Percentiles rank a stretch among this genome's conserved stretches.
Conservation (phyloP, 2,888 invertebrate genomes). For the Globia sparganii region DNA sequence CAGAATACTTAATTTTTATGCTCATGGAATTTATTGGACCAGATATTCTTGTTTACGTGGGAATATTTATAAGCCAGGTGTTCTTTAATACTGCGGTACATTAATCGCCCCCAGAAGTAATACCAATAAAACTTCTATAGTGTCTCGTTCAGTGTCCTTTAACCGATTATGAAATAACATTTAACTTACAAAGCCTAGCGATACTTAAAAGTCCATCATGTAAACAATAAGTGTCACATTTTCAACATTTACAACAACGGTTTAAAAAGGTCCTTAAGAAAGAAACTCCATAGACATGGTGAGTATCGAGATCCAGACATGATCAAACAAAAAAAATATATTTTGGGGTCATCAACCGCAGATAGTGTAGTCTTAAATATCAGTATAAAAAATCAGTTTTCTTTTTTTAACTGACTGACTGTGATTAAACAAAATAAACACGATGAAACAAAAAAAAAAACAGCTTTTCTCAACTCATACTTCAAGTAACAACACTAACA, state of each 20-base stretch:
- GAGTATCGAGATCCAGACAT: too few species aligned
- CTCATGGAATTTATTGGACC: neutral
- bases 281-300: too few species aligned
- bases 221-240: neutral
- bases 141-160: neutral
- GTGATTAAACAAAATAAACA: too few species aligned
- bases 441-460: too few species aligned
- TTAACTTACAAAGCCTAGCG: neutral
- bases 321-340: too few species aligned
- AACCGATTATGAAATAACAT: neutral
- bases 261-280: neutral
- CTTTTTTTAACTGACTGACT: too few species aligned
- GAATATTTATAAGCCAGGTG: slow-evolving; percentile 13
- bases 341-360: too few species aligned
- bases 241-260: too few species aligned
- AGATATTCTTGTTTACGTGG: slow-evolving; percentile 14
- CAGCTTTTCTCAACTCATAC: too few species aligned
- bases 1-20: slow-evolving; percentile 9
- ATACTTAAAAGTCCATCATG: neutral
- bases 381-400: too few species aligned
- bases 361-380: too few species aligned
- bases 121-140: neutral
- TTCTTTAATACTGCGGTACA: neutral
- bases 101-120: neutral
- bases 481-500: too few species aligned